Percentiles rank a stretch among this genome's conserved stretches.
phyloP scores from a whole-genome alignment of 2,888 invertebrate genomes.

The Oscheius sp. region DNA sequence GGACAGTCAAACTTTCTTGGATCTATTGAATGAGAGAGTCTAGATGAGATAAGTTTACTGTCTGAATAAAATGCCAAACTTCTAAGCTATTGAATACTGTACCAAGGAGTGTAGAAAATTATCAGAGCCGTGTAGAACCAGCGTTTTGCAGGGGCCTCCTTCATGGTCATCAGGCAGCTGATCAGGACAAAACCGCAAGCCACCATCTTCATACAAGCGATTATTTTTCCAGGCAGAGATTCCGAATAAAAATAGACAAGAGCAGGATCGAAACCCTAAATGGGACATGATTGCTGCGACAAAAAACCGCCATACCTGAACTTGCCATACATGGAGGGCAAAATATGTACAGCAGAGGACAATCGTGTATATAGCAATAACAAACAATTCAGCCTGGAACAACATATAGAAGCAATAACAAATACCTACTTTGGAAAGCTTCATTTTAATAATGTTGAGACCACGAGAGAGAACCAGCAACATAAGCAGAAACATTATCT shows the following conservation, averaged over 20 bases:
- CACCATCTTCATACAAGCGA: slow-evolving; percentile 70
- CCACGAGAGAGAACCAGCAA: slow-evolving; percentile 47
- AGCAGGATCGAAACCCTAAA: slow-evolving; percentile 88
- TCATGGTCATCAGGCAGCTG: slow-evolving; percentile 82
- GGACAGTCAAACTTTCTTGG: no score
- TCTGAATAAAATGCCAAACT: not conserved
- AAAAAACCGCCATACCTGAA: slow-evolving; percentile 45
- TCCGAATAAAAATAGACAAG: slow-evolving; percentile 90
- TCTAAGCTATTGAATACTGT: slow-evolving; percentile 27
- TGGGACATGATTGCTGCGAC: slow-evolving; percentile 24
- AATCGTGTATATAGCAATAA: slow-evolving; percentile 39
- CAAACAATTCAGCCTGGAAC: slow-evolving; percentile 40
- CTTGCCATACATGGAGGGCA: slow-evolving; percentile 60
- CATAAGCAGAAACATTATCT: slow-evolving; percentile 48
- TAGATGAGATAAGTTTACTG: no score
- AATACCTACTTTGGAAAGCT: slow-evolving; percentile 37
- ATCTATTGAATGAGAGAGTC: slow-evolving; percentile 20
- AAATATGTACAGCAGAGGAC: slow-evolving; percentile 42
- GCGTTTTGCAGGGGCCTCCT: slow-evolving; percentile 86
- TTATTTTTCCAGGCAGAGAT: slow-evolving; percentile 85
- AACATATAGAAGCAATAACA: not conserved
- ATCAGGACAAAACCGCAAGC: slow-evolving; percentile 87
- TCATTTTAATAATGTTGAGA: slow-evolving; percentile 52
- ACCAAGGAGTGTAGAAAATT: slow-evolving; percentile 86
- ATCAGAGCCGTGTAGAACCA: slow-evolving; percentile 87